phyloP scores from a whole-genome alignment of 1,140 invertebrate genomes.

The Apis dorsata region DNA sequence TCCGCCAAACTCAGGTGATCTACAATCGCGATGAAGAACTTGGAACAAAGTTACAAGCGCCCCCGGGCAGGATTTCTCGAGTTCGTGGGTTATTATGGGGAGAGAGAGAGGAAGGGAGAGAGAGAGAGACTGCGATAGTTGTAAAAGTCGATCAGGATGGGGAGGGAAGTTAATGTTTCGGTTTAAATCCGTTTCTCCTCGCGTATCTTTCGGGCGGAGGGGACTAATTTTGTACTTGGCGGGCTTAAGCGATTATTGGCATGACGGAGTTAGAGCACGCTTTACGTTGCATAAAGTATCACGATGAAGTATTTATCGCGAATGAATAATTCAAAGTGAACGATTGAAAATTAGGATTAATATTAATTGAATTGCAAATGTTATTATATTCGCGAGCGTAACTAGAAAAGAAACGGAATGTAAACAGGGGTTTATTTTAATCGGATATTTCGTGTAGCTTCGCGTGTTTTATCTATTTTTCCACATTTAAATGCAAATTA shows the following conservation, averaged over 20 bases:
- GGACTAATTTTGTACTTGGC: not conserved
- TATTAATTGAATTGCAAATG: too few relatives aligned
- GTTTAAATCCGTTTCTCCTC: not conserved
- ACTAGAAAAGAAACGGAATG: too few relatives aligned
- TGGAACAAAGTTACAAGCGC: conserved; percentile 37
- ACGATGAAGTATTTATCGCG: not conserved
- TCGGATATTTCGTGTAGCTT: too few relatives aligned
- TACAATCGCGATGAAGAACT: conserved; percentile 35
- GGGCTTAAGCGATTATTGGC: not conserved
- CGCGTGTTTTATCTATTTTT: too few relatives aligned
- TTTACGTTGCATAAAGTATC: not conserved
- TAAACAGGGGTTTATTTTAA: too few relatives aligned
- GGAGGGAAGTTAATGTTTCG: conserved; percentile 2
- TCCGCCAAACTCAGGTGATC: conserved; percentile 37
- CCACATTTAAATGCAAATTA: too few relatives aligned
- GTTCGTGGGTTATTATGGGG: conserved; percentile 40
- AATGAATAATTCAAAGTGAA: not conserved
- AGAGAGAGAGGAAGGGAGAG: too few relatives aligned
- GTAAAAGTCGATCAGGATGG: conserved; percentile 41
- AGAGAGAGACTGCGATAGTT: not conserved
- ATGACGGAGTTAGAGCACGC: too few relatives aligned
- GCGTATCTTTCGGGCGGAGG: not conserved
- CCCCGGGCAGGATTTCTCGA: conserved; percentile 21
- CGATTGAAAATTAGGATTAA: not conserved
- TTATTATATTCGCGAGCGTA: too few relatives aligned